Percentiles rank a stretch among this genome's conserved stretches.
These are phyloP conservation scores for Drosophila arawakana DNA, from an alignment of 1,140 invertebrate genomes.

Conservation along the genomic window DNA sequence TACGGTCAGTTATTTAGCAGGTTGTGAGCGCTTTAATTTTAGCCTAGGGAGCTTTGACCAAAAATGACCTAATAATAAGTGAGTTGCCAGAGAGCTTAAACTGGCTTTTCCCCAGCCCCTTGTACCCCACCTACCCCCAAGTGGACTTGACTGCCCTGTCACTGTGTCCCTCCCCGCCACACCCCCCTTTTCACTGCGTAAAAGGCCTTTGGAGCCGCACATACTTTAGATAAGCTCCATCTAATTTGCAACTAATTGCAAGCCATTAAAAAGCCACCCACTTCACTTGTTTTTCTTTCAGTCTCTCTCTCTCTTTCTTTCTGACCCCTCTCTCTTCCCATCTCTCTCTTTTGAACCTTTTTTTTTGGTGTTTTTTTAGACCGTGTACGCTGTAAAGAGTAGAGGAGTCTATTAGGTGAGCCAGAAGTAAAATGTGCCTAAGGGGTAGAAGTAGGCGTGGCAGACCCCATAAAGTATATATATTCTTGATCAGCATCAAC, in stretches of 20 bases:
- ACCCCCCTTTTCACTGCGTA: neutral
- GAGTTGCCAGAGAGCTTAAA: neutral
- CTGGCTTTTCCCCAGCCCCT: neutral
- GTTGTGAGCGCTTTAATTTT: conserved; percentile 41
- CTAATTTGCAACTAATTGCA: conserved; percentile 78
- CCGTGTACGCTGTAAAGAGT: too few species aligned
- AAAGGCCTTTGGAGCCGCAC: conserved; percentile 24
- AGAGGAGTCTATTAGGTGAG: too few species aligned
- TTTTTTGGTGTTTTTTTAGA: neutral
- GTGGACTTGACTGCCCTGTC: neutral
- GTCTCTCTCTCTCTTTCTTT: neutral
- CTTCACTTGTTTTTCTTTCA: neutral
- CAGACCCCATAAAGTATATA: too few species aligned
- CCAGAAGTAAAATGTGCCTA: too few species aligned
- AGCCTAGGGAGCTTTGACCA: conserved; percentile 38
- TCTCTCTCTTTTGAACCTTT: neutral
- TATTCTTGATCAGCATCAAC: too few species aligned
- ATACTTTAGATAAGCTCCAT: conserved; percentile 53
- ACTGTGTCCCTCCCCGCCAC: neutral
- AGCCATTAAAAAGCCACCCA: conserved; percentile 62
- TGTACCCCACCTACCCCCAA: neutral
- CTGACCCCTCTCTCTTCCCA: neutral
- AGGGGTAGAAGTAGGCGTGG: too few species aligned
- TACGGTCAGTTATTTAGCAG: conserved; percentile 9
- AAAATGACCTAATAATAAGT: conserved; percentile 50